A percentile compares a stretch with the other conserved stretches of the same genome.
Conservation (phyloP, 1,140 invertebrate species). For the Pemphigus obesinymphae region DNA sequence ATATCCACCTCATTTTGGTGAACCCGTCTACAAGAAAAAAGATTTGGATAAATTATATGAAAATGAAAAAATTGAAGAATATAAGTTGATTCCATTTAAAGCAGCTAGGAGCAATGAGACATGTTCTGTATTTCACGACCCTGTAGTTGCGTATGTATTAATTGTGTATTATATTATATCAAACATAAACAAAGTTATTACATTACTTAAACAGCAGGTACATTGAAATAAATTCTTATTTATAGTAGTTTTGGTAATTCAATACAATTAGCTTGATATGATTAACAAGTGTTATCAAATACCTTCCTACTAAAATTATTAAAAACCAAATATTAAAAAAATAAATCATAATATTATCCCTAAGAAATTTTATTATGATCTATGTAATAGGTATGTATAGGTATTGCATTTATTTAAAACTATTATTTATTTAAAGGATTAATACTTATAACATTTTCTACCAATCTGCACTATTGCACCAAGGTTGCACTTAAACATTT, state of each 20-base stretch:
- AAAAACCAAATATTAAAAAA: neutral
- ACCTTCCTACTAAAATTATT: too few relatives aligned
- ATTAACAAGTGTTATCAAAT: neutral
- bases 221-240: neutral
- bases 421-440: too few relatives aligned
- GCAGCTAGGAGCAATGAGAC: slow-evolving; percentile 38
- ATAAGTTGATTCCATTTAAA: slow-evolving; percentile 1
- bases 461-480: too few relatives aligned
- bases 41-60: slow-evolving; percentile 30
- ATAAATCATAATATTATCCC: too few relatives aligned
- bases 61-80: neutral
- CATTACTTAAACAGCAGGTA: neutral
- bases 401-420: too few relatives aligned
- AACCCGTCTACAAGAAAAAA: slow-evolving; percentile 38
- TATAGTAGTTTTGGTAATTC: neutral
- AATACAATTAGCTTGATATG: neutral
- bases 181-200: neutral
- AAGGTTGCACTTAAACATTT: too few relatives aligned
- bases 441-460: too few relatives aligned
- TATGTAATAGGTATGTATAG: too few relatives aligned
- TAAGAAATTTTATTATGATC: too few relatives aligned
- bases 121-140: slow-evolving; percentile 43
- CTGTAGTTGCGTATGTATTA: slow-evolving; percentile 33
- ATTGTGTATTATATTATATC: neutral
- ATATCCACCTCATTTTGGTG: neutral